Conservation (phyloP, 2,888 invertebrate genomes). For the Barypeithes pellucidus region DNA sequence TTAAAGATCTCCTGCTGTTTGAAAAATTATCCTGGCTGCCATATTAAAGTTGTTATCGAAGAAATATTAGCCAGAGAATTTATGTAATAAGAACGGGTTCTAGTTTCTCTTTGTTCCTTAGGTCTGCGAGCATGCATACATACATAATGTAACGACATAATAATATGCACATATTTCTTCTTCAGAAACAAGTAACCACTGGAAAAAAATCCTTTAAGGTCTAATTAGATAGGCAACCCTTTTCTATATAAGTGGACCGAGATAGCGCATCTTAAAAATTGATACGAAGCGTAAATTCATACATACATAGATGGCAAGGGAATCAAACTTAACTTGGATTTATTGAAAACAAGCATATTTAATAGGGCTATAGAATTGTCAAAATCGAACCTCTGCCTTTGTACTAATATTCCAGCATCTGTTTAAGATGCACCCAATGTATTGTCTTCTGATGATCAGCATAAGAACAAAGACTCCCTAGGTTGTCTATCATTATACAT, state of each 20-base stretch:
- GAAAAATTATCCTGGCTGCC: constrained; percentile 19
- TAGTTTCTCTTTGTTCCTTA: not conserved
- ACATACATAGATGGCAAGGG: too few species aligned
- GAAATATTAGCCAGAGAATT: constrained; percentile 11
- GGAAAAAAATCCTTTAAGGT: too few species aligned
- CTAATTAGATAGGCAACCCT: too few species aligned
- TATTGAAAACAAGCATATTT: too few species aligned
- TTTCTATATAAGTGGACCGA: too few species aligned
- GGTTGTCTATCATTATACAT: constrained; percentile 27
- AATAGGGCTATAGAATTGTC: too few species aligned
- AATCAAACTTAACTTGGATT: too few species aligned
- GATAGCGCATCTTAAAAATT: too few species aligned
- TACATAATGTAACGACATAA: too few species aligned
- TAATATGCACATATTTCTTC: too few species aligned
- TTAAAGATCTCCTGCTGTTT: constrained; percentile 22
- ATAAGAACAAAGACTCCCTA: constrained; percentile 29
- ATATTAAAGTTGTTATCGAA: not conserved
- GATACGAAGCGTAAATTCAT: too few species aligned
- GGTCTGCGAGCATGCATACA: not conserved
- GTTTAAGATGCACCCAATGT: constrained; percentile 42
- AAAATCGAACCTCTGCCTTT: not conserved
- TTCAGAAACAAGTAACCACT: too few species aligned
- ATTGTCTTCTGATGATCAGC: constrained; percentile 42
- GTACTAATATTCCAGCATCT: constrained; percentile 16
- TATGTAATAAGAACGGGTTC: not conserved